Evolutionary conservation across 2,797 vertebrate genomes (phyloP), one percentile per base, ranked within the genome.

Genomic region (Yasuhikotakia modesta): DNA sequence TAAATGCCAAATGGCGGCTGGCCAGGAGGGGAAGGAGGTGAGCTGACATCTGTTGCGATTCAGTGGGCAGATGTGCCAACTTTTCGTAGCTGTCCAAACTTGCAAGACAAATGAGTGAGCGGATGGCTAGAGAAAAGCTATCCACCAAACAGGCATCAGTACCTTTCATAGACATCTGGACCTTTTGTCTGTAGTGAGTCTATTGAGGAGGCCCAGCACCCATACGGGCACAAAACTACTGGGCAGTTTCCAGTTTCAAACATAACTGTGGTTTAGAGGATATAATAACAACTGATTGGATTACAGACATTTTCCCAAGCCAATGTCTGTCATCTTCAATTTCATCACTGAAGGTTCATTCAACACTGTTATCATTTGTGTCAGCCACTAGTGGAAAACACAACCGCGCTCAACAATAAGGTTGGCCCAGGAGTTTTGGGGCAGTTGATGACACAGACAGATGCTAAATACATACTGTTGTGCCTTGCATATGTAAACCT

Each of bases 41-140:
- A 72, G 76, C 53, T 76, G 79, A 88, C 83, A 87, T 83, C 82
- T 88, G 83, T 64, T 87, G 86, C 85, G 78, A 76, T 78, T 74
- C 48, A 17, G 30, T 24, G 32, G 68, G 73, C 84, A 84, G 79
- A 82, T 85, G 84, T 79, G 79, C 69, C 76, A 76, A 79, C 78
- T 85, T 83, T 85, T 80, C 76, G 52, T 65, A 76, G 65, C 74
- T 24, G 48, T 82, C 68, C 76, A 78, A 84, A 84, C 73, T 80
- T 19, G 52, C 60, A 74, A 82, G 86, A 89, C 83, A 89, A 88
- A 85, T 63, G 77, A 66, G 19, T 27, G 46, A 58, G 63, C 14
- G 65, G 69, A 22, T 39, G 70, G 69, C 68, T 48, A 14, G 35
- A 73, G 67, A 63, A 79, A 79, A 22, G 55, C 70, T 61, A 80